Conservation (phyloP, 2,113 vertebrate species). For the Neotoma lepida region DNA sequence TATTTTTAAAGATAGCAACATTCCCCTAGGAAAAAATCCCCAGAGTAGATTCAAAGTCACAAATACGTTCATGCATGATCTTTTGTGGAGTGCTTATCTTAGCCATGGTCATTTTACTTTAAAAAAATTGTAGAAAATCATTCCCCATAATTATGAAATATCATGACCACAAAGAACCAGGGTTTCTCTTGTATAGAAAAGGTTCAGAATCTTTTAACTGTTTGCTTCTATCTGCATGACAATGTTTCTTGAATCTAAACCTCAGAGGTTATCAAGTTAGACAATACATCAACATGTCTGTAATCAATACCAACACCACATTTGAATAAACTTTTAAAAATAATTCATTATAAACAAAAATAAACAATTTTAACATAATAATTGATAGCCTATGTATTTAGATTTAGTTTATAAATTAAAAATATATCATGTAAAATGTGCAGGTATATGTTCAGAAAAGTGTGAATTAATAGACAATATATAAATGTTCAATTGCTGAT, state of each 20-base stretch:
- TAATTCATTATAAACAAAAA: neutral
- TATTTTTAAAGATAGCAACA: slow-evolving; percentile 82
- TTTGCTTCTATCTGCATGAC: slow-evolving; percentile 6
- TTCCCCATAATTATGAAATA: slow-evolving; percentile 50
- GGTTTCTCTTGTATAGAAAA: neutral
- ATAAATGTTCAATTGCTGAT: neutral
- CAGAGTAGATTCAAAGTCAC: slow-evolving; percentile 78
- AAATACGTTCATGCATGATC: slow-evolving; percentile 72
- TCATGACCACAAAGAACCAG: neutral
- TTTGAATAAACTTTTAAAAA: neutral
- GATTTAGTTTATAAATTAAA: neutral
- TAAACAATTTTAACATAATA: neutral
- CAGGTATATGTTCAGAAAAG: neutral
- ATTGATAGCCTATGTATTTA: neutral
- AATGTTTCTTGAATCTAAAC: neutral
- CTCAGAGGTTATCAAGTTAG: neutral
- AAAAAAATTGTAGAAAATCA: slow-evolving; percentile 53
- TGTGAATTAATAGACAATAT: neutral
- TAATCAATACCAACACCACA: neutral
- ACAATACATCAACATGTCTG: neutral
- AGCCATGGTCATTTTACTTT: slow-evolving; percentile 41
- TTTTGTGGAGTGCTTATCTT: slow-evolving; percentile 74
- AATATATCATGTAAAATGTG: neutral
- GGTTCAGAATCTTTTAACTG: neutral
- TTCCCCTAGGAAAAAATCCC: slow-evolving; percentile 80